These are phyloP conservation scores for Rutpela maculata DNA, from an alignment of 2,888 invertebrate genomes.

Conservation along the genomic window DNA sequence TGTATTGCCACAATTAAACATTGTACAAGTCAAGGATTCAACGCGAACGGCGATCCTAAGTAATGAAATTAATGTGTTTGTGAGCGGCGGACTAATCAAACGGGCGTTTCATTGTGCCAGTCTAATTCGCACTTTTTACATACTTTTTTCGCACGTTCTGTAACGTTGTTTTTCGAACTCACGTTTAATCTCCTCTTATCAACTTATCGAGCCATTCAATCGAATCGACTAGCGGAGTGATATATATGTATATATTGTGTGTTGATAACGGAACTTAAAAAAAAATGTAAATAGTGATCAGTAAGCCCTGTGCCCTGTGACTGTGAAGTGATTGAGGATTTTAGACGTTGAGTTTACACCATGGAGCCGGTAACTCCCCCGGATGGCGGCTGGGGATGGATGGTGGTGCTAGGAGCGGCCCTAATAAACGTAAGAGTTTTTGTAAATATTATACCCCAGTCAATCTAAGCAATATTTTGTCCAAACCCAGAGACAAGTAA, in stretches of 20 bases:
- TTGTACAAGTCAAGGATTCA: background rate
- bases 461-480: too few relatives aligned
- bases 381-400: constrained; percentile 97
- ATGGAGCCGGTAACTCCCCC: constrained; percentile 76
- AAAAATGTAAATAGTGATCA: constrained; percentile 42
- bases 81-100: background rate
- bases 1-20: constrained; percentile 13
- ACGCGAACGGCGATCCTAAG: background rate
- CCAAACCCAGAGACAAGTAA: too few relatives aligned
- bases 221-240: constrained; percentile 13
- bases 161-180: constrained; percentile 12
- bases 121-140: background rate
- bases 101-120: background rate
- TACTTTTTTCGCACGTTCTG: constrained; percentile 7
- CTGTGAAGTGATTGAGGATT: constrained; percentile 12
- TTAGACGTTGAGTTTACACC: background rate
- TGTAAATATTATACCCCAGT: background rate
- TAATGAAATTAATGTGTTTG: constrained; percentile 9
- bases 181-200: constrained; percentile 31
- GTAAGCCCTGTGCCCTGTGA: constrained; percentile 9
- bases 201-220: constrained; percentile 22
- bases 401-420: constrained; percentile 95
- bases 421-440: constrained; percentile 92
- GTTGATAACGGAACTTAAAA: background rate
- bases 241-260: constrained; percentile 36